Base-by-base conservation (phyloP, 2,888 invertebrate species). In the Acleris literana region DNA sequence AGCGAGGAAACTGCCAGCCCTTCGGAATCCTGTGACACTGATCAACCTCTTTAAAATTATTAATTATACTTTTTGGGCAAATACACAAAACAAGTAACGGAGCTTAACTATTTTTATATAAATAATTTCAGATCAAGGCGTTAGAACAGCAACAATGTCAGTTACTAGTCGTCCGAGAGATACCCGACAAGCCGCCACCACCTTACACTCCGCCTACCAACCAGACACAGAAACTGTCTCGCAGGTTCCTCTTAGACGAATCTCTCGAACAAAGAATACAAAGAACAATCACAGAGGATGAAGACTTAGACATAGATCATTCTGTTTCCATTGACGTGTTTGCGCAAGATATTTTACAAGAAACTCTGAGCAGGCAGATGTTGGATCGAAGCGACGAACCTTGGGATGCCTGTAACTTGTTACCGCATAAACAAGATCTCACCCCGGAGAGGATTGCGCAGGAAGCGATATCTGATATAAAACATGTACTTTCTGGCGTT, bases 141-240 rank as follows among this genome's bases (percentile, higher is more conserved):
- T 72, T 92, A 65, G 92, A 92, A 69, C 90, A 91, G 70, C 90
- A 90, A 70, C 90, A 92, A 72, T 83, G 83, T 68, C 83, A 85
- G 25, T 63, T 90, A 70, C 72, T 91, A n/a, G 87, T 86, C 1
- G 88, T 92, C 0, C 84, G 92, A 1, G 91, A 91, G 75, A 92
- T 92, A 63, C 92, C 92, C 0, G 92, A 92, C 74, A 92, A 92
- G 68, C 92, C 92, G 0, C 92, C 92, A 16, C 92, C 92, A 0
- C 92, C 92, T 0, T 92, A 92, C 77, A 91, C 88, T 0, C 91
- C 90, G 16, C 92, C 91, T 0, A 74, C 76, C 4, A 88, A 86
- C 5, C 76, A 81, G 6, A 39, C 67, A 4, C 73, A 80, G 0
- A 84, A 78, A 67, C 74, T 74, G 0, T 79, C 82, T 1, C 79